Base-by-base conservation (phyloP, 2,888 invertebrate genomes). In the Euproctis similis region DNA sequence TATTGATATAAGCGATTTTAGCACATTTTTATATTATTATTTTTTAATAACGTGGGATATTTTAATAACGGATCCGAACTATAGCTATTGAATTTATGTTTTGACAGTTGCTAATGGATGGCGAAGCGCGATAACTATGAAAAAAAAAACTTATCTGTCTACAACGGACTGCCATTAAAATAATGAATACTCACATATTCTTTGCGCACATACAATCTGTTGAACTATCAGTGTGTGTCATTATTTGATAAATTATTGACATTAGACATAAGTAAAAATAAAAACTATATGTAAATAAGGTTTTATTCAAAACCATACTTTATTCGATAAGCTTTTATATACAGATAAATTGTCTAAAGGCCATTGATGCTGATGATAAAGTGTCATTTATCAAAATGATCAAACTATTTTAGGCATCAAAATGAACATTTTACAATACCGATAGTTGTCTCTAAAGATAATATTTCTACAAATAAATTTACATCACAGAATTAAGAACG, bases 91-190 rank as follows among this genome's bases (percentile, higher is more conserved):
- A 63, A 60, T 56, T 59, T 41, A n/a, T 55, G 49, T 59, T 61
- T 62, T 55, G 59, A 57, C 59, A 61, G 49, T 55, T 47, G 54
- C 57, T 66, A 67, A 67, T 67, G 66, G 62, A 59, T 44, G 42
- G 31, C 46, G 43, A 46, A 44, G 43, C 45, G 42, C 39, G 47
- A 46, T 46, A 46, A 41, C 44, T 28, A 39, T 36, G n/a, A n/a
- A n/a, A n/a, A n/a, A 30, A 44, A 46, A 50, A 47, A 46, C 38
- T 39, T 54, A 52, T 50, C 46, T 44, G 36, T 52, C 46, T 44
- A 66, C 63, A 61, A 58, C 59, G 61, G 63, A 46, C 53, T 48
- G 46, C 65, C 69, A 72, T 70, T 70, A 71, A 56, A 49, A 48
- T 59, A 63, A 64, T 68, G 59, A 70, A 72, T 62, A 41, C 46